Evolutionary conservation across 2,797 vertebrate genomes (phyloP).

Genomic region (Enteromius argenteus): DNA sequence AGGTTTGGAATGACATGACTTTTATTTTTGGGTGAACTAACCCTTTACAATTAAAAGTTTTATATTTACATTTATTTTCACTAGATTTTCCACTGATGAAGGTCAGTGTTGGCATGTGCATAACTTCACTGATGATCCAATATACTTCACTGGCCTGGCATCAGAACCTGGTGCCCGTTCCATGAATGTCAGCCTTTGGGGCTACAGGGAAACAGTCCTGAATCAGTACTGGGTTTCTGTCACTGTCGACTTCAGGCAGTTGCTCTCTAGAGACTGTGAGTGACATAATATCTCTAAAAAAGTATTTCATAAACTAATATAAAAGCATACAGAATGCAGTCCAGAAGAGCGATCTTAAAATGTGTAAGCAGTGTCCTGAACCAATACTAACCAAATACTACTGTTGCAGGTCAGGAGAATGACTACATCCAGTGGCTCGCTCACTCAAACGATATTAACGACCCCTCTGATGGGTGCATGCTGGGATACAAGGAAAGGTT

Average conservation of each 20-base stretch:
- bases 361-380: neutral
- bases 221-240: slow-evolving; percentile 89
- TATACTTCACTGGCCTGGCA: slow-evolving; percentile 90
- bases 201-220: slow-evolving; percentile 81
- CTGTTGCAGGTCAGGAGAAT: slow-evolving; percentile 79
- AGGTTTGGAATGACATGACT: neutral
- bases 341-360: neutral
- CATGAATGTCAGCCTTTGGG: slow-evolving; percentile 95
- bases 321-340: neutral
- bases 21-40: neutral
- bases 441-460: slow-evolving; percentile 87
- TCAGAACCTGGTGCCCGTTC: slow-evolving; percentile 93
- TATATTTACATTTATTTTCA: neutral
- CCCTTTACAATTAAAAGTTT: neutral
- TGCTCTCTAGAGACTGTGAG: slow-evolving; percentile 91
- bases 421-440: slow-evolving; percentile 95
- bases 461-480: slow-evolving; percentile 89
- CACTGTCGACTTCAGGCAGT: slow-evolving; percentile 91
- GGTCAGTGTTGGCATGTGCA: slow-evolving; percentile 93
- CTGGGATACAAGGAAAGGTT: slow-evolving; percentile 93
- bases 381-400: neutral
- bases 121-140: slow-evolving; percentile 82
- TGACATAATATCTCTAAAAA: slow-evolving; percentile 22
- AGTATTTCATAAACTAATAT: neutral
- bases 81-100: slow-evolving; percentile 94